Conservation (phyloP, 1,140 invertebrate species). For the Chlorops oryzae region DNA sequence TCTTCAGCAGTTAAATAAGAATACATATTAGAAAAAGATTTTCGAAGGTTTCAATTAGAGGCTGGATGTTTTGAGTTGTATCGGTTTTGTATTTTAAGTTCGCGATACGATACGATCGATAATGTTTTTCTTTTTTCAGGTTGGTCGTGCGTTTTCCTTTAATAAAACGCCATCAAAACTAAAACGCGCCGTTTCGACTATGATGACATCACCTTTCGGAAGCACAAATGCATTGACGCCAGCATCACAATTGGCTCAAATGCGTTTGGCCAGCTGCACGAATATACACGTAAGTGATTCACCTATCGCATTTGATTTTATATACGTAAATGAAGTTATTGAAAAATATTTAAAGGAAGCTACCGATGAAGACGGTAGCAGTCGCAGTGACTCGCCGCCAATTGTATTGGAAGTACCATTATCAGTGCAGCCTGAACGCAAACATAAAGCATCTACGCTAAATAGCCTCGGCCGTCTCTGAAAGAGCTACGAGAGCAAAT, state of each 20-base stretch:
- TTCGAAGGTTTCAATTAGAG: too few species aligned
- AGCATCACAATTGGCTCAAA: constrained; percentile 68
- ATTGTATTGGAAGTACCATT: constrained; percentile 61
- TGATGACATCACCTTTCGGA: constrained; percentile 83
- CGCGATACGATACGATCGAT: too few species aligned
- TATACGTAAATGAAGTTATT: not conserved
- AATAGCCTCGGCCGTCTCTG: constrained; percentile 33
- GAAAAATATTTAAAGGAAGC: constrained; percentile 52
- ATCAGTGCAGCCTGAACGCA: constrained; percentile 73
- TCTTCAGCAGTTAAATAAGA: too few species aligned
- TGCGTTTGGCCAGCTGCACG: constrained; percentile 75
- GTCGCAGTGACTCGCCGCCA: constrained; percentile 53
- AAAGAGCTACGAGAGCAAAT: not conserved
- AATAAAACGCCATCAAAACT: constrained; percentile 90
- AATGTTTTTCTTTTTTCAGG: constrained; percentile 36
- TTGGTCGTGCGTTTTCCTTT: constrained; percentile 87
- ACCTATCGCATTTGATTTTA: not conserved
- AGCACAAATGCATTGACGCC: constrained; percentile 71
- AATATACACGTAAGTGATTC: constrained; percentile 69
- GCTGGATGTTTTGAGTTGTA: too few species aligned
- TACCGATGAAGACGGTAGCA: constrained; percentile 54
- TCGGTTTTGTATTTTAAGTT: too few species aligned
- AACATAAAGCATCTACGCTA: constrained; percentile 59
- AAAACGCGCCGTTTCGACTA: constrained; percentile 88
- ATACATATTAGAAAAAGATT: too few species aligned